These are phyloP conservation scores for Calcarius lapponicus DNA, from an alignment of 2,797 vertebrate genomes.

Conservation along the genomic window DNA sequence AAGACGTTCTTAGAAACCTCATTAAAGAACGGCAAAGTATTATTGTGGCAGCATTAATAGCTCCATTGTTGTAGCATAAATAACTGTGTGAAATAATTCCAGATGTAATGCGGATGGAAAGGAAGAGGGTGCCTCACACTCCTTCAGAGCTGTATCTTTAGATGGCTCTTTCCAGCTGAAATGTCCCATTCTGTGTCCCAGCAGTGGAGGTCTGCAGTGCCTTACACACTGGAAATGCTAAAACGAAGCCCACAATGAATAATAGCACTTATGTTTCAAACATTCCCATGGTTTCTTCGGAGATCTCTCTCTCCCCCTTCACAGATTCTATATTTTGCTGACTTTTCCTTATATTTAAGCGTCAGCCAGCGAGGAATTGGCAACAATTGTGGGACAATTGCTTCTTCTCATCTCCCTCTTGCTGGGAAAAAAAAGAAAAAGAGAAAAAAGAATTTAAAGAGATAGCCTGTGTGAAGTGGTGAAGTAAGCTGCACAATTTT, in stretches of 20 bases:
- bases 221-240: background rate
- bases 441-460: conserved; percentile 2
- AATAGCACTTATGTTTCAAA: conserved; percentile 43
- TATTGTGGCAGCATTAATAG: background rate
- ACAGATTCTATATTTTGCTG: conserved; percentile 48
- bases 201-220: background rate
- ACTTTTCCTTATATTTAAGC: conserved; percentile 33
- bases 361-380: conserved; percentile 27
- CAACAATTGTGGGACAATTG: conserved; percentile 47
- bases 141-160: background rate
- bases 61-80: background rate
- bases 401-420: background rate
- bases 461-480: background rate
- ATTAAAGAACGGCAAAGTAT: background rate
- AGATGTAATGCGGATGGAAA: background rate
- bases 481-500: background rate
- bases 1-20: background rate
- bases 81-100: conserved; percentile 27
- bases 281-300: conserved; percentile 20
- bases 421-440: background rate
- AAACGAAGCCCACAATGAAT: background rate
- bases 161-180: background rate
- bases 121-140: background rate
- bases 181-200: conserved; percentile 13
- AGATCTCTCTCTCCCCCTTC: background rate